Evolutionary conservation across 2,797 vertebrate genomes (phyloP).

Genomic region (Bufotes viridis): DNA sequence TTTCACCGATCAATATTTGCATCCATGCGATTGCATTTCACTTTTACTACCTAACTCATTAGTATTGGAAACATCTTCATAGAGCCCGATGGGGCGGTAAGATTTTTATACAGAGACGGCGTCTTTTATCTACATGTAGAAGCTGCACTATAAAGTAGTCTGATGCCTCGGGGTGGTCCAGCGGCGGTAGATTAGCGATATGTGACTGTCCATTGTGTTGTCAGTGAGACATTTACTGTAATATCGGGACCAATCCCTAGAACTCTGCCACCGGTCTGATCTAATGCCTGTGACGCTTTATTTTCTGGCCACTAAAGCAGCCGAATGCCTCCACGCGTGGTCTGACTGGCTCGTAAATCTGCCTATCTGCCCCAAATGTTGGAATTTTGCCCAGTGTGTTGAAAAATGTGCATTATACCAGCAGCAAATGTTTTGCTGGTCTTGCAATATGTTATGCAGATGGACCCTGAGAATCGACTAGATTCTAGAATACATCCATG

Average conservation of each 20-base stretch:
- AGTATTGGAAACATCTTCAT: constrained; percentile 27
- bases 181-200: background rate
- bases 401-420: background rate
- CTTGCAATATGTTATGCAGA: background rate
- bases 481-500: no score
- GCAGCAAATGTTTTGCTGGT: background rate
- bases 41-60: constrained; percentile 45
- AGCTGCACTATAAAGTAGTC: background rate
- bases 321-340: background rate
- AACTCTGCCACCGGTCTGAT: no score
- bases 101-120: background rate
- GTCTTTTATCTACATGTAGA: constrained; percentile 8
- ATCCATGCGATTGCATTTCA: constrained; percentile 41
- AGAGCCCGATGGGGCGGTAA: background rate
- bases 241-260: no score
- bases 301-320: background rate
- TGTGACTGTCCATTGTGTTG: background rate
- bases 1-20: constrained; percentile 47
- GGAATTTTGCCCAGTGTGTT: background rate
- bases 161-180: background rate
- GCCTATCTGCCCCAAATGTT: background rate
- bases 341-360: background rate
- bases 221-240: no score
- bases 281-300: no score
- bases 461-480: no score